Conservation (phyloP, 2,113 vertebrate genomes). For the Ancistrus triradiatus region DNA sequence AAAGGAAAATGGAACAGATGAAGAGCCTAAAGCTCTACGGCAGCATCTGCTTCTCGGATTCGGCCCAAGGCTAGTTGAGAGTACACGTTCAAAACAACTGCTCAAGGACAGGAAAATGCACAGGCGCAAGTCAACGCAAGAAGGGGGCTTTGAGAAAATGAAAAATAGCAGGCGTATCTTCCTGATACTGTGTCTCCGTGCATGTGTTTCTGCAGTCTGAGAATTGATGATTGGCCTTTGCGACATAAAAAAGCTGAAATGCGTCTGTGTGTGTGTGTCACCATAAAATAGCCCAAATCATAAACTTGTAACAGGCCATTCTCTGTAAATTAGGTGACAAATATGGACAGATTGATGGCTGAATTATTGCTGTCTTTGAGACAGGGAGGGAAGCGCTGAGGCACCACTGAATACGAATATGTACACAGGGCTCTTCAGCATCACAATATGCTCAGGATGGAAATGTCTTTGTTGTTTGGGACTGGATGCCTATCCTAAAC, state of each 20-base stretch:
- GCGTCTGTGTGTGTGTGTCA: conserved; percentile 9
- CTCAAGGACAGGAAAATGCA: conserved; percentile 22
- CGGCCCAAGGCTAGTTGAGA: conserved; percentile 29
- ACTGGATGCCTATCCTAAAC: background rate
- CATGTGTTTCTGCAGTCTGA: conserved; percentile 1
- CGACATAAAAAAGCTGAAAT: conserved; percentile 17
- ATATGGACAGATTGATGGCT: conserved; percentile 29
- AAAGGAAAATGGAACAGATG: conserved; percentile 3
- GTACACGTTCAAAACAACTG: conserved; percentile 31
- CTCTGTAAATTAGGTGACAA: conserved; percentile 26
- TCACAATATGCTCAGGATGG: conserved; percentile 3
- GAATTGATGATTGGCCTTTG: conserved; percentile 21
- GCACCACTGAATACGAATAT: conserved; percentile 10
- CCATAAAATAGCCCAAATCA: conserved; percentile 26
- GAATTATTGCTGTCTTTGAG: conserved; percentile 13
- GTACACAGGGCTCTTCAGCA: conserved; percentile 3
- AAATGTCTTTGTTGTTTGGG: conserved; percentile 7
- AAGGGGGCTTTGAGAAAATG: conserved; percentile 5
- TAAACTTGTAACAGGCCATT: conserved; percentile 26
- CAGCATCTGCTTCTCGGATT: conserved; percentile 38
- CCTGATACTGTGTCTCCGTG: background rate
- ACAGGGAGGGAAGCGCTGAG: conserved; percentile 9
- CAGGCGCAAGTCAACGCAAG: conserved; percentile 7
- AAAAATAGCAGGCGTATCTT: conserved; percentile 14
- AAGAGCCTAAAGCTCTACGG: conserved; percentile 16